Conservation (phyloP, 2,888 invertebrate species). For the Brachynemurus nebulosus region DNA sequence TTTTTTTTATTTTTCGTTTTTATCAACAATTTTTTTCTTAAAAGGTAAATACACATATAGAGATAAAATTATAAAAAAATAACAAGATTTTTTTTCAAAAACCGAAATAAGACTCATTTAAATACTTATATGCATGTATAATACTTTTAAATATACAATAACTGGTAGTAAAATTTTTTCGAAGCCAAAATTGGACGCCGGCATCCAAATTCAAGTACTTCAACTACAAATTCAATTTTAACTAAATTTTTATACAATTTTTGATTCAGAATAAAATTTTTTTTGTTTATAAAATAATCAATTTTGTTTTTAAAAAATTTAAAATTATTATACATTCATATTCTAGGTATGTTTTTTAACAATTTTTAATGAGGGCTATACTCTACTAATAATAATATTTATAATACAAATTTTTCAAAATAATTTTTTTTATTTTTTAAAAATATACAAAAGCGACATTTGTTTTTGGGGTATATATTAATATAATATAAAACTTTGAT, state of each 20-base stretch:
- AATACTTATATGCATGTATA: background rate
- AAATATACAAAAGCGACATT: too few relatives aligned
- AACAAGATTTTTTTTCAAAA: constrained; percentile 7
- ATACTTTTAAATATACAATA: background rate
- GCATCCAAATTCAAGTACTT: constrained; percentile 5
- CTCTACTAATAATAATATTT: too few relatives aligned
- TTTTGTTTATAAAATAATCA: background rate
- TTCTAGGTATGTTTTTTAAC: background rate
- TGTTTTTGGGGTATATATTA: too few relatives aligned
- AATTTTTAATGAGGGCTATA: too few relatives aligned
- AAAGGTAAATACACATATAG: background rate
- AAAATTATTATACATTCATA: constrained; percentile 2
- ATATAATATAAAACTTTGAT: too few relatives aligned
- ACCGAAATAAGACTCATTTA: background rate
- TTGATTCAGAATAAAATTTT: constrained; percentile 1
- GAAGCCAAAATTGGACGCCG: constrained; percentile 4
- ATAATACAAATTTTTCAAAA: too few relatives aligned
- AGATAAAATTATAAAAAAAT: constrained; percentile 6
- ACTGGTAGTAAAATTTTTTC: background rate
- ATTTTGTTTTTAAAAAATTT: too few relatives aligned
- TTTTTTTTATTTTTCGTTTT: constrained; percentile 8
- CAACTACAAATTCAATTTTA: too few relatives aligned
- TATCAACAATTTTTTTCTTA: constrained; percentile 9
- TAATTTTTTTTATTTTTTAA: too few relatives aligned
- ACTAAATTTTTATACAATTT: too few relatives aligned